Evolutionary conservation across 2,113 vertebrate species (phyloP).

Genomic region (Melanerpes aurifrons): DNA sequence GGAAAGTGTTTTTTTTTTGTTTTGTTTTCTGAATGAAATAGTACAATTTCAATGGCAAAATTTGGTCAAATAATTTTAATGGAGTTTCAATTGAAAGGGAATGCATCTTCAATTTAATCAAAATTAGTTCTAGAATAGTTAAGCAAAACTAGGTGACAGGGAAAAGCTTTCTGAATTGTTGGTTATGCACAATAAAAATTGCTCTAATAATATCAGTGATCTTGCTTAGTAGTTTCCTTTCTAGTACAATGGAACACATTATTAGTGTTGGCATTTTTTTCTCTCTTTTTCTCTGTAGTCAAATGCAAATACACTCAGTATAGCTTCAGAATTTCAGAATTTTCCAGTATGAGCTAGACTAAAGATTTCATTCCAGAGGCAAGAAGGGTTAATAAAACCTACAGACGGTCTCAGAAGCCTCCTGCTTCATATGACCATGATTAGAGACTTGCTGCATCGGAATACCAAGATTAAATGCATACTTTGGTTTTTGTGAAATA

Average conservation of each 20-base stretch:
- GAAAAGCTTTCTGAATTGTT: neutral
- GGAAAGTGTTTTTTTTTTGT: conserved; percentile 15
- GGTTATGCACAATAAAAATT: neutral
- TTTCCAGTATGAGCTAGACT: neutral
- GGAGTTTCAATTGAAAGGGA: neutral
- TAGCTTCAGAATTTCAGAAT: neutral
- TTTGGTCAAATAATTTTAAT: conserved; percentile 23
- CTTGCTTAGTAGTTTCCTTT: neutral
- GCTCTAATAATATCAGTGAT: neutral
- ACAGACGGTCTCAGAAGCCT: neutral
- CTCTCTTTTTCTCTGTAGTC: neutral
- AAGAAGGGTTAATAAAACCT: neutral
- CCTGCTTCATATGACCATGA: accelerated
- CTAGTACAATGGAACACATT: neutral
- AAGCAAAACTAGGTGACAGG: neutral
- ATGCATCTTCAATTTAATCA: neutral
- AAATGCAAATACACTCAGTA: neutral
- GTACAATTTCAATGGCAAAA: conserved; percentile 18
- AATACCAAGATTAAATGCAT: neutral
- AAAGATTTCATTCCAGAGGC: neutral
- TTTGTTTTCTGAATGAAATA: too few species aligned
- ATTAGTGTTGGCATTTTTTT: neutral
- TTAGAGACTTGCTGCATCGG: neutral
- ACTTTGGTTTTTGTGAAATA: neutral
- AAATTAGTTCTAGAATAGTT: neutral